Base-by-base conservation (phyloP, 2,888 invertebrate genomes). In the Noctuana brunneofusca region DNA sequence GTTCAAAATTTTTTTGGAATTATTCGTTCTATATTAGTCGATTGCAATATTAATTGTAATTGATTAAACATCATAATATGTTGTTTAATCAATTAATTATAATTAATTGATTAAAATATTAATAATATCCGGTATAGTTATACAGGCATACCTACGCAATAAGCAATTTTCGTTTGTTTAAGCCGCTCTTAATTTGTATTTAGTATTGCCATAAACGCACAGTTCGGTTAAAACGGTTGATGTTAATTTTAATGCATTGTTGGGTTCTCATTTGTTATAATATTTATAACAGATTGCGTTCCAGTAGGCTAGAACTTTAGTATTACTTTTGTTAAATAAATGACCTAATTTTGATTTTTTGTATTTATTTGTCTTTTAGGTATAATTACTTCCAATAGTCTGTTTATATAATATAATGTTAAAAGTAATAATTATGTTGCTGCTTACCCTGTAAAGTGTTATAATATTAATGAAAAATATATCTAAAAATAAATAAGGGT, bases 271-370 rank as follows among this genome's bases (percentile, higher is more conserved):
- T 77, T 84, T 88, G 87, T 85, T 87, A 84, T 88, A 89, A 86
- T 84, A 88, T 89, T 88, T 89, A 89, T 87, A 82, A 83, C 84
- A 85, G 75, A 74, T 67, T 59, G 67, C 68, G 70, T 73, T 65
- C 65, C 69, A 48, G 14, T 58, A 58, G 41, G 27, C 18, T 58
- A 52, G 38, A 52, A 27, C 27, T n/a, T 58, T 22, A 58, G 41
- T 27, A 27, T 58, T 41, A 58, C 18, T 35, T 58, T 58, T 50
- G 30, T 58, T 48, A 32, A 57, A 57, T 57, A 57, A 57, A 57
- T 14, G 48, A 48, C 22, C 4, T 24, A 24, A 14, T 24, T 46
- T 3, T n/a, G 2, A 38, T 38, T n/a, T 38, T 2, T 14, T 5
- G n/a, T 38, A 4, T 46, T 46, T 18, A 8, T 18, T 6, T 18